phyloP scores from a whole-genome alignment of 2,797 vertebrate species.

The Sciurus vulgaris region DNA sequence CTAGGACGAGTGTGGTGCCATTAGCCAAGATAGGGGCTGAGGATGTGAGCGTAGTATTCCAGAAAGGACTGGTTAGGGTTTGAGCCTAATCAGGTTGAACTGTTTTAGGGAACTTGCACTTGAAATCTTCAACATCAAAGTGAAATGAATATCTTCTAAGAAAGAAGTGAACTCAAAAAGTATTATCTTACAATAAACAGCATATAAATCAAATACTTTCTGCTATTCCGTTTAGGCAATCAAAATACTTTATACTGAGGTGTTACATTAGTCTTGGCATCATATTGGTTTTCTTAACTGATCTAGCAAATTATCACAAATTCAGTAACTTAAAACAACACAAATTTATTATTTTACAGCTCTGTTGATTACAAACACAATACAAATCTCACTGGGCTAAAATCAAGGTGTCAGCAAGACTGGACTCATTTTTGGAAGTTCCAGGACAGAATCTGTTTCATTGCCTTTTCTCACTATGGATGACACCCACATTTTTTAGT shows the following conservation, averaged over 20 bases:
- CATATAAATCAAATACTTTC: not conserved
- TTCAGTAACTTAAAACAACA: not conserved
- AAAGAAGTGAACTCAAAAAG: not conserved
- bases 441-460: not conserved
- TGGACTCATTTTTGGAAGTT: not conserved
- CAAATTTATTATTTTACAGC: constrained; percentile 32
- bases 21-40: not conserved
- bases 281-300: not conserved
- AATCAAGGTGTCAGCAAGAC: not conserved
- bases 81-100: not conserved
- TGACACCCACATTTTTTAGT: not conserved
- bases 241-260: not conserved
- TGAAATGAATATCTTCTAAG: not conserved
- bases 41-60: not conserved
- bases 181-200: not conserved
- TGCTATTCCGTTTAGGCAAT: not conserved
- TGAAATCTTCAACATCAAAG: not conserved
- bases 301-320: not conserved
- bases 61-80: not conserved
- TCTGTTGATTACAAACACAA: not conserved
- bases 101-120: not conserved
- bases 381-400: not conserved
- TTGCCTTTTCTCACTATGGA: not conserved
- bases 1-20: not conserved
- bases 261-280: not conserved